Evolutionary conservation across 2,113 vertebrate genomes (phyloP).

Genomic region (Centropristis striata): DNA sequence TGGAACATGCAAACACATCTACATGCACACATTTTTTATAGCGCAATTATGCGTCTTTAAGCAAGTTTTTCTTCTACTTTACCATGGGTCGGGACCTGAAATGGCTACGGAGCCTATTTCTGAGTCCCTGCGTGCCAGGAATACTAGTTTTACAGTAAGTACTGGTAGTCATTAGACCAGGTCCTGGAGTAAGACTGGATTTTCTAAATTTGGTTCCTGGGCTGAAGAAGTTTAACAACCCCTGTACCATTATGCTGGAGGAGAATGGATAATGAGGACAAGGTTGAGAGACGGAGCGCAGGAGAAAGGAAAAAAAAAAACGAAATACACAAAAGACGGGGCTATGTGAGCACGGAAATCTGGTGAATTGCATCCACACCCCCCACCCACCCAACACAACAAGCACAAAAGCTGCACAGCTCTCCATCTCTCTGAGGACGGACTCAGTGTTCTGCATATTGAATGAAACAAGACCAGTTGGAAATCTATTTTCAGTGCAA

Average conservation of each 20-base stretch:
- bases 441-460: conserved; percentile 64
- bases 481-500: conserved; percentile 67
- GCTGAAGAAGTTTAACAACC: conserved; percentile 71
- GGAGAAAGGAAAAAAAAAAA: conserved; percentile 22
- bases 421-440: conserved; percentile 63
- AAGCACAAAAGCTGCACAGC: conserved; percentile 67
- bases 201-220: conserved; percentile 73
- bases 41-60: conserved; percentile 43
- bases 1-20: conserved; percentile 16
- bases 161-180: conserved; percentile 70
- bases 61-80: conserved; percentile 25
- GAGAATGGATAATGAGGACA: conserved; percentile 77
- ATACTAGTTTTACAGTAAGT: conserved; percentile 41
- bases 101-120: conserved; percentile 38
- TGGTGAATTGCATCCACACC: conserved; percentile 55
- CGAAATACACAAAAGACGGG: conserved; percentile 59
- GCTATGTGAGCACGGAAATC: conserved; percentile 43
- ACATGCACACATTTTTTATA: conserved; percentile 25
- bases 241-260: conserved; percentile 61
- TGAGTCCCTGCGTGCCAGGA: conserved; percentile 39
- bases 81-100: conserved; percentile 49
- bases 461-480: conserved; percentile 68
- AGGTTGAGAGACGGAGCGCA: conserved; percentile 63
- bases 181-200: conserved; percentile 51
- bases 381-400: conserved; percentile 53